Conservation (phyloP, 2,888 invertebrate species). For the Pheosia gnoma region DNA sequence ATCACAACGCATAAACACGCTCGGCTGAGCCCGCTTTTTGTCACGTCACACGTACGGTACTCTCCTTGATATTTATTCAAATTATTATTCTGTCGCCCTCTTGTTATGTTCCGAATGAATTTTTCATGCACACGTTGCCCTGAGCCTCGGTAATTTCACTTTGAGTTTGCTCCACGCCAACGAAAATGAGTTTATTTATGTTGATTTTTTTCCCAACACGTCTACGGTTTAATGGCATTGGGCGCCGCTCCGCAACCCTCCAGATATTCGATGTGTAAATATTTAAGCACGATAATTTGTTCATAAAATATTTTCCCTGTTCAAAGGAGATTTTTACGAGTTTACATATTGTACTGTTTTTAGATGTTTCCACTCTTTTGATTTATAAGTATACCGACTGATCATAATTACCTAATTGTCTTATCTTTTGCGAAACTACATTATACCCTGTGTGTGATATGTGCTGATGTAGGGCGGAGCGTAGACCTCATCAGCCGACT, state of each 20-base stretch:
- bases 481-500: no score
- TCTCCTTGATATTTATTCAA: conserved; percentile 80
- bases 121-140: conserved; percentile 80
- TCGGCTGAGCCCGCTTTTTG: conserved; percentile 73
- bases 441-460: no score
- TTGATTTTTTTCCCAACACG: conserved; percentile 60
- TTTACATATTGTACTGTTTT: conserved; percentile 24
- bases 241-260: conserved; percentile 46
- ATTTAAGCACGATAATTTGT: conserved; percentile 60
- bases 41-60: conserved; percentile 70
- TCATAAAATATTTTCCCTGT: conserved; percentile 44
- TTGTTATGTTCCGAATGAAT: conserved; percentile 80
- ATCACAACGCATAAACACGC: conserved; percentile 77
- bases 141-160: conserved; percentile 79
- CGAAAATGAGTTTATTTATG: conserved; percentile 76
- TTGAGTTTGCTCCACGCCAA: conserved; percentile 71
- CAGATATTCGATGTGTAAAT: conserved; percentile 57
- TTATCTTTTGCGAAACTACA: no score
- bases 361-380: conserved; percentile 4
- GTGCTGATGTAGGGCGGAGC: no score
- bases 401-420: no score
- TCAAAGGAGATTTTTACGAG: conserved; percentile 29
- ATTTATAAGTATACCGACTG: neutral
- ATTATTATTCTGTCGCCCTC: conserved; percentile 80
- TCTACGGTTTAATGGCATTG: conserved; percentile 56